Conservation (phyloP, 2,797 vertebrate genomes). For the Eulemur rubriventer region DNA sequence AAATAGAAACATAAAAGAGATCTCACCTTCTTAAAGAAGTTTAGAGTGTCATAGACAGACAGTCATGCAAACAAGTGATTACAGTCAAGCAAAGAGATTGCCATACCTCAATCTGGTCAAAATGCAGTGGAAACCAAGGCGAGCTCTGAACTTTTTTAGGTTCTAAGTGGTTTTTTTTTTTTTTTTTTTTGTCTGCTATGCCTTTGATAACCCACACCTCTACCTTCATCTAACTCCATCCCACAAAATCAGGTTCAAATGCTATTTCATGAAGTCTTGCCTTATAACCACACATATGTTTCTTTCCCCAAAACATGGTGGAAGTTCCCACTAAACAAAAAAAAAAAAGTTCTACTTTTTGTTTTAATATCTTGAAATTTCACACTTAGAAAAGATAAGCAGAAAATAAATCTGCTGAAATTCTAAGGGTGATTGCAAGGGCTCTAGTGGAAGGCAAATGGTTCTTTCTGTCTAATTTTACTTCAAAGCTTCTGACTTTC, state of each 20-base stretch:
- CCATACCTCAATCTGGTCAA: neutral
- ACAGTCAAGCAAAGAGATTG: neutral
- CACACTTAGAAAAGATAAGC: neutral
- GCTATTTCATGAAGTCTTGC: neutral
- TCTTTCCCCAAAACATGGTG: neutral
- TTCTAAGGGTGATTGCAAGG: neutral
- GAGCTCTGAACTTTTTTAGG: neutral
- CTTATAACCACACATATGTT: neutral
- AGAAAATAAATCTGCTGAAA: neutral
- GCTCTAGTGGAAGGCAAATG: neutral
- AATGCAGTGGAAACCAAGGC: neutral
- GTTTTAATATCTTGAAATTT: neutral
- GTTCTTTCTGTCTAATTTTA: neutral
- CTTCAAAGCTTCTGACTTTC: neutral
- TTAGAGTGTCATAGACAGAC: neutral
- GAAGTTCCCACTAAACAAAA: neutral
- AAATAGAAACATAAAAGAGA: neutral
- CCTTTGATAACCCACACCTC: neutral
- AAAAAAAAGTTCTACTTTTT: neutral
- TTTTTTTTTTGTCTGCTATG: neutral
- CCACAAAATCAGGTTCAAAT: neutral
- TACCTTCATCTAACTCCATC: neutral
- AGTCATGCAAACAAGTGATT: neutral
- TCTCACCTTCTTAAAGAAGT: neutral
- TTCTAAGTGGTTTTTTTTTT: neutral